Evolutionary conservation across 2,888 invertebrate species (phyloP).

Genomic region (Eristalis pertinax): DNA sequence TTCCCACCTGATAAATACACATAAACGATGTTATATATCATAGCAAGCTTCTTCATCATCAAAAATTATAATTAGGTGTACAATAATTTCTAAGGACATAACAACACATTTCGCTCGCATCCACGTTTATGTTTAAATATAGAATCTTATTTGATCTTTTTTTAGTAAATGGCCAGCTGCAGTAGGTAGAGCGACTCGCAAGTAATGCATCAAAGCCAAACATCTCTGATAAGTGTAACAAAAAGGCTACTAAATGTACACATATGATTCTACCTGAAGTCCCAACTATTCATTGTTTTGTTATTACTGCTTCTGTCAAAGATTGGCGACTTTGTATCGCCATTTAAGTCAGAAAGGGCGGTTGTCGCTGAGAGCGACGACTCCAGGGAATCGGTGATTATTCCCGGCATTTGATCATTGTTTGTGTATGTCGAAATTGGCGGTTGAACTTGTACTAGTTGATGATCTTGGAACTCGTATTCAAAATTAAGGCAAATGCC

Average conservation of each 20-base stretch:
- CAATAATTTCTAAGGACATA: slow-evolving; percentile 70
- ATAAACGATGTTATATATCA: slow-evolving; percentile 55
- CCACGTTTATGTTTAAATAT: slow-evolving; percentile 55
- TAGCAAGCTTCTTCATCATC: slow-evolving; percentile 69
- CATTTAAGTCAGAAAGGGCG: slow-evolving; percentile 31
- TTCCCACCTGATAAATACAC: slow-evolving; percentile 69
- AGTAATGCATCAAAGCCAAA: slow-evolving; percentile 55
- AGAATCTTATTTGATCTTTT: slow-evolving; percentile 60
- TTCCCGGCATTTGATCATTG: slow-evolving; percentile 30
- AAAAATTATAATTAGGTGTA: slow-evolving; percentile 70
- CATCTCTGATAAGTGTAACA: slow-evolving; percentile 32
- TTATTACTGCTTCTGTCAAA: slow-evolving; percentile 44
- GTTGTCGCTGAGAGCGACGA: slow-evolving; percentile 16
- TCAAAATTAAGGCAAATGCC: slow-evolving; percentile 79
- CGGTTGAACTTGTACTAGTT: slow-evolving; percentile 79
- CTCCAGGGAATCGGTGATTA: slow-evolving; percentile 43
- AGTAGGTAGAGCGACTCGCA: slow-evolving; percentile 36
- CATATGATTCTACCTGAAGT: slow-evolving; percentile 63
- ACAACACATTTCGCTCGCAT: slow-evolving; percentile 59
- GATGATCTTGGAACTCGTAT: slow-evolving; percentile 80
- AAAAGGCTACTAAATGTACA: slow-evolving; percentile 22
- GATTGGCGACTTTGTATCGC: slow-evolving; percentile 39
- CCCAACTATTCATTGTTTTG: slow-evolving; percentile 56
- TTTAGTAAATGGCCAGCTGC: slow-evolving; percentile 60
- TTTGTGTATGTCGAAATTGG: slow-evolving; percentile 74